phyloP scores from a whole-genome alignment of 2,888 invertebrate genomes.

The Kuschelorhynchus macadamiae region DNA sequence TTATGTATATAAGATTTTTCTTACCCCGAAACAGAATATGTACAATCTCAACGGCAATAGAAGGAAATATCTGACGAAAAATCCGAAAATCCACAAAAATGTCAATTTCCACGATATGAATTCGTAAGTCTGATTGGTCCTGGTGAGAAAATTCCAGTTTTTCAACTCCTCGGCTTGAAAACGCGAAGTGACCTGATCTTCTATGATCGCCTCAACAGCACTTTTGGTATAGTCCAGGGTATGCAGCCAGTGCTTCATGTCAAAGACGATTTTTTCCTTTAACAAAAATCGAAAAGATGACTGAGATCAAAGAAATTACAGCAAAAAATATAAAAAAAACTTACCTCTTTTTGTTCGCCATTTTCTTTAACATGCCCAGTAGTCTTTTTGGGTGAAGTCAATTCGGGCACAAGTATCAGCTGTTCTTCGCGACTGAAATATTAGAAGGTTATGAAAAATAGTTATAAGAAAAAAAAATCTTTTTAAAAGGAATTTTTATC shows the following conservation, averaged over 20 bases:
- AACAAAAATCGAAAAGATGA: background rate
- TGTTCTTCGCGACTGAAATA: background rate
- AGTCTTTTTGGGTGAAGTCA: constrained; percentile 69
- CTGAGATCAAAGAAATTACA: background rate
- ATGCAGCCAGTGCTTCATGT: constrained; percentile 79
- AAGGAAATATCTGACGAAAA: constrained; percentile 91
- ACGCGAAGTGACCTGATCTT: constrained; percentile 98
- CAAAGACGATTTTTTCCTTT: constrained; percentile 77
- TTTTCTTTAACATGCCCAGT: constrained; percentile 50
- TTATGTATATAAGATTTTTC: constrained; percentile 60
- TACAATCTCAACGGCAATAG: constrained; percentile 89
- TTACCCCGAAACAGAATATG: constrained; percentile 89
- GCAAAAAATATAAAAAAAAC: no score
- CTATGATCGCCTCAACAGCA: constrained; percentile 98
- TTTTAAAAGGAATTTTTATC: background rate
- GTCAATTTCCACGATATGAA: constrained; percentile 94
- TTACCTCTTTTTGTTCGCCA: constrained; percentile 46
- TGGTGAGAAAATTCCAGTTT: constrained; percentile 97
- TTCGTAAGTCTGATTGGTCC: constrained; percentile 94
- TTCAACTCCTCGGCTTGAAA: constrained; percentile 94
- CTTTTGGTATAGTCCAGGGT: constrained; percentile 91
- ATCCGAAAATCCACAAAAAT: constrained; percentile 95
- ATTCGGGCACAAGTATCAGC: constrained; percentile 69
- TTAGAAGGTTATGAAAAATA: no score
- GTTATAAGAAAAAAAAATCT: no score